Percentiles rank a stretch among this genome's conserved stretches.
Conservation (phyloP, 2,797 vertebrate species). For the Sebastiscus tertius region DNA sequence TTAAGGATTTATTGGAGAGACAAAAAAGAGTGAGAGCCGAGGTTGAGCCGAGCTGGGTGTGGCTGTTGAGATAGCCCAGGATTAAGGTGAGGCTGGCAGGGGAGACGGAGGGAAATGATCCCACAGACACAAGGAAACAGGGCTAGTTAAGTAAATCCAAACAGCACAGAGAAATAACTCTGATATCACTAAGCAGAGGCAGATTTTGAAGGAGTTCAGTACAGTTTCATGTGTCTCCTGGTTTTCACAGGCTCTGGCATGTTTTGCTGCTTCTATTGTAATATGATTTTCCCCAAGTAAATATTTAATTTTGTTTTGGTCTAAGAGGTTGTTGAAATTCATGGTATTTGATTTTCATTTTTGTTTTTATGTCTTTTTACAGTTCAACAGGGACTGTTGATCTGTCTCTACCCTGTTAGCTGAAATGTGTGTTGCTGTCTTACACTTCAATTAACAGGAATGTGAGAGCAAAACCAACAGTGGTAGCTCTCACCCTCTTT, state of each 20-base stretch:
- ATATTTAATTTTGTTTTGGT: background rate
- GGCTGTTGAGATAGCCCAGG: no score
- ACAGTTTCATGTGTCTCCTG: background rate
- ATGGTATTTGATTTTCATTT: background rate
- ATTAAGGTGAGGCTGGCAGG: no score
- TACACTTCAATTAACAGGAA: constrained; percentile 37
- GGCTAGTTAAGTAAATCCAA: no score
- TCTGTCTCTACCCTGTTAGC: background rate
- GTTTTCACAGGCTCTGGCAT: background rate
- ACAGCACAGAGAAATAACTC: no score
- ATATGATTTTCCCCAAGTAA: background rate
- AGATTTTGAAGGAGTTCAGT: background rate
- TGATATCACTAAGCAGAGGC: background rate
- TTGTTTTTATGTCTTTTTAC: background rate
- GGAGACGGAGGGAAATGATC: no score
- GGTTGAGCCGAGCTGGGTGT: no score
- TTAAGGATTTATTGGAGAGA: no score
- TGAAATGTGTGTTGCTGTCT: background rate
- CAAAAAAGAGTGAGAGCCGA: no score
- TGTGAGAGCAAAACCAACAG: constrained; percentile 24
- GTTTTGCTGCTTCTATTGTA: background rate
- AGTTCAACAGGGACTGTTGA: background rate
- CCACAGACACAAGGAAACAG: no score
- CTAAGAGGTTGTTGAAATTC: background rate
- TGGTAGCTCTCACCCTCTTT: constrained; percentile 13